These are phyloP conservation scores for Glaucomys volans DNA, from an alignment of 2,113 vertebrate genomes.

Conservation along the genomic window DNA sequence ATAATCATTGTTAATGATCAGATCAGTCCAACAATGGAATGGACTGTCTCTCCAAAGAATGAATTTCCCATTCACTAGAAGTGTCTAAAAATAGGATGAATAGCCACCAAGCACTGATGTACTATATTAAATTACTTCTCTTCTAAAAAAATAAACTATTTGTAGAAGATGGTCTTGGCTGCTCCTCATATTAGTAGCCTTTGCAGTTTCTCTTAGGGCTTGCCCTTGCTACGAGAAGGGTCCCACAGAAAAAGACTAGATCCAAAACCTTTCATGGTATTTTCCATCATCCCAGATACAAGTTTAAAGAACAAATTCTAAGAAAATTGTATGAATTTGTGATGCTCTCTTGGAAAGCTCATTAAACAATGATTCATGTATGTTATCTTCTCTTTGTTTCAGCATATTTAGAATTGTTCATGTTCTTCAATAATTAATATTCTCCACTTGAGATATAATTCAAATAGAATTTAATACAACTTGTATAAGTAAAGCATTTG, in stretches of 20 bases:
- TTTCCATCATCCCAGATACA: conserved; percentile 5
- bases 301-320: conserved; percentile 42
- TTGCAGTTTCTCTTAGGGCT: background rate
- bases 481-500: conserved; percentile 17
- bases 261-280: background rate
- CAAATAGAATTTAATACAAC: conserved; percentile 56
- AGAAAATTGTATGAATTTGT: conserved; percentile 25
- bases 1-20: background rate
- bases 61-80: background rate
- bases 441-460: conserved; percentile 50
- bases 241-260: background rate
- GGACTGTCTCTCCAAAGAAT: background rate
- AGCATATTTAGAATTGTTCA: conserved; percentile 63
- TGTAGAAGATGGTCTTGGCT: background rate
- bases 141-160: background rate
- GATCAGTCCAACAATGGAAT: background rate
- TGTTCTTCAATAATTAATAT: conserved; percentile 70
- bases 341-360: conserved; percentile 2
- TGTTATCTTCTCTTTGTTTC: background rate
- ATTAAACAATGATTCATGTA: conserved; percentile 62
- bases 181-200: background rate
- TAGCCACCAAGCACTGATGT: background rate
- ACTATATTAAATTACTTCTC: background rate
- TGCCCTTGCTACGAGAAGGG: background rate
- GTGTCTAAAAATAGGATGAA: background rate